Conservation (phyloP, 30 jellyfish, hydroid and myxozoan genomes). For the Cassiopea andromeda region DNA sequence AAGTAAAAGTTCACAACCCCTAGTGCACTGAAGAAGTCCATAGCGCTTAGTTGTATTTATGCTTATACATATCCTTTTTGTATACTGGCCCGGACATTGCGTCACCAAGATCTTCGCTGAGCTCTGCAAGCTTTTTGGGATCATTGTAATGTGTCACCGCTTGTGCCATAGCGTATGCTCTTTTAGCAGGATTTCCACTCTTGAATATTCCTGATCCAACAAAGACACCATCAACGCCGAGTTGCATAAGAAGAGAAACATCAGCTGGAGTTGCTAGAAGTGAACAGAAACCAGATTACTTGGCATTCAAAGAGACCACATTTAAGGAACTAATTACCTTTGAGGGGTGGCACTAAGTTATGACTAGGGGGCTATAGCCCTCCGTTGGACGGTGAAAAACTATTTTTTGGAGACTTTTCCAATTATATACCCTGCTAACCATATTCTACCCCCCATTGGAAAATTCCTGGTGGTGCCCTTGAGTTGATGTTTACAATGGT, state of each 20-base stretch:
- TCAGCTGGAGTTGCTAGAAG: constrained; percentile 90
- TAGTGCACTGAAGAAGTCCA: neutral
- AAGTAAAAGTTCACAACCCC: neutral
- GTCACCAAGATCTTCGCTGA: constrained; percentile 93
- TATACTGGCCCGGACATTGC: constrained; percentile 94
- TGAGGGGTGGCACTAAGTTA: too few species aligned
- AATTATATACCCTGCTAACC: too few species aligned
- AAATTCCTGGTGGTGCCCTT: too few species aligned
- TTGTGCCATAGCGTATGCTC: constrained; percentile 97
- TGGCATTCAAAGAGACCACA: neutral
- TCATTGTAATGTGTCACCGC: constrained; percentile 89
- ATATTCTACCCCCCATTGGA: too few species aligned
- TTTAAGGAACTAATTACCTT: too few species aligned
- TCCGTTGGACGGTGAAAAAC: too few species aligned
- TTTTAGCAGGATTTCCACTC: constrained; percentile 87
- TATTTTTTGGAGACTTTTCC: too few species aligned
- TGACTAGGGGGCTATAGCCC: too few species aligned
- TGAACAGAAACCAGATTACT: neutral
- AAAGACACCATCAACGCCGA: constrained; percentile 96
- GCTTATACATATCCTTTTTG: constrained; percentile 56
- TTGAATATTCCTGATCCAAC: constrained; percentile 99
- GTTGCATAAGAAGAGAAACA: constrained; percentile 90
- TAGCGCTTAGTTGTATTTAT: constrained; percentile 41
- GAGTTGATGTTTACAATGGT: too few species aligned
- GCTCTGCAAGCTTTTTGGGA: constrained; percentile 87